A percentile compares a stretch with the other conserved stretches of the same genome.
Evolutionary conservation across 2,113 vertebrate species (phyloP).

Genomic region (Nesoenas mayeri): DNA sequence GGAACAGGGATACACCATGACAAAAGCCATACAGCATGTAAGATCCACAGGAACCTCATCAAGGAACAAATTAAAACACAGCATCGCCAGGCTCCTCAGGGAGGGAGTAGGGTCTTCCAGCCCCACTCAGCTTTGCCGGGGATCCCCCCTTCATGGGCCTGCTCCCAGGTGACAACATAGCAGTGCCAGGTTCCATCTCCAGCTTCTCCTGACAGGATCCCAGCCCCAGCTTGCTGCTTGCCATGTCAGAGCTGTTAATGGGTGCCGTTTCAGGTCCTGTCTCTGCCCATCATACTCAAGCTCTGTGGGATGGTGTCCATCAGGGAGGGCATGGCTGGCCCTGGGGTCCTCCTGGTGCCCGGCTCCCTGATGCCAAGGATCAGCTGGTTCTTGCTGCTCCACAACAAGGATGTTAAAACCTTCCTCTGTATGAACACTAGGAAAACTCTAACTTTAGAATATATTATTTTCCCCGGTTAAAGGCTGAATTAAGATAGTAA

Average conservation of each 20-base stretch:
- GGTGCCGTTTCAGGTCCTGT: accelerated
- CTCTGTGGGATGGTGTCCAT: not conserved
- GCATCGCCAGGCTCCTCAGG: accelerated
- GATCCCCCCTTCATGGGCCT: too few species aligned
- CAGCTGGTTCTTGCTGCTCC: accelerated
- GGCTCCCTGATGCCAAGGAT: not conserved
- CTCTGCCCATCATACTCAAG: not conserved
- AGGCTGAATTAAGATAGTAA: not conserved
- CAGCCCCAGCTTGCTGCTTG: accelerated
- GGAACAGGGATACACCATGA: not conserved
- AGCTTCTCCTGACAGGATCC: not conserved
- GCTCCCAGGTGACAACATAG: not conserved
- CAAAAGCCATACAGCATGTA: not conserved
- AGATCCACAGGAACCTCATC: not conserved
- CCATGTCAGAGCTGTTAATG: too few species aligned
- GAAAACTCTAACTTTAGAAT: not conserved
- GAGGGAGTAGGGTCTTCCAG: not conserved
- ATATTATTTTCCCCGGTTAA: not conserved
- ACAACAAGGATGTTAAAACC: not conserved
- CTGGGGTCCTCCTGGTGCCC: not conserved
- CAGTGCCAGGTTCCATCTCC: not conserved
- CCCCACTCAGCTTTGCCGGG: not conserved
- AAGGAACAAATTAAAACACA: not conserved
- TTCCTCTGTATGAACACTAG: not conserved
- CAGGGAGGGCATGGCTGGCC: not conserved